phyloP scores from a whole-genome alignment of 2,888 invertebrate species.

The Corbicula japonica region DNA sequence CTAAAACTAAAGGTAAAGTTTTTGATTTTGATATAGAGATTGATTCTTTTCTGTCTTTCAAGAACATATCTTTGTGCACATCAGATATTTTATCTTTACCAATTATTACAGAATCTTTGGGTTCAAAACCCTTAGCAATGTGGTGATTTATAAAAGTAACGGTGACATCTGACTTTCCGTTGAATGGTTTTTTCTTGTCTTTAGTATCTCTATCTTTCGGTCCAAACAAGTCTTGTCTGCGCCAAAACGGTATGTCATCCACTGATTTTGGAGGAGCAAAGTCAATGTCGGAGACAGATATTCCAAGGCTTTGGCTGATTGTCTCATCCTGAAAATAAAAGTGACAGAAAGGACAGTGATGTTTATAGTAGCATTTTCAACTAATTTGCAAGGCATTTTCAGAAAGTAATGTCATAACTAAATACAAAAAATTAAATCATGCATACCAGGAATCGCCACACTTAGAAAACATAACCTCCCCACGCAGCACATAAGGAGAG shows the following conservation, averaged over 20 bases:
- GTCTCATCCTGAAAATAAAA: slow-evolving; percentile 29
- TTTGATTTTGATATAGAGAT: not conserved
- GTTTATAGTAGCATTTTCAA: not conserved
- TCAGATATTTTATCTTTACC: slow-evolving; percentile 36
- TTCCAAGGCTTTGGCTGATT: slow-evolving; percentile 53
- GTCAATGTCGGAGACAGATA: slow-evolving; percentile 51
- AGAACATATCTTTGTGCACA: slow-evolving; percentile 9
- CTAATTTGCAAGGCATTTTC: not conserved
- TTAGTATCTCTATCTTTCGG: not conserved
- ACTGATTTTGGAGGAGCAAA: slow-evolving; percentile 18
- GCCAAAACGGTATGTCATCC: slow-evolving; percentile 40
- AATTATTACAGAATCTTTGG: not conserved
- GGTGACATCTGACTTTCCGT: slow-evolving; percentile 15
- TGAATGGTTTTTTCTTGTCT: not conserved
- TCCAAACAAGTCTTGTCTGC: slow-evolving; percentile 12
- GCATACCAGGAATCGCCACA: too few species aligned
- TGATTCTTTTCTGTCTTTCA: not conserved
- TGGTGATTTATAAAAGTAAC: slow-evolving; percentile 17
- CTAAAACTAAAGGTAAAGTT: slow-evolving; percentile 1
- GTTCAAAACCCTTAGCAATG: not conserved
- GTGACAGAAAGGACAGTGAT: too few species aligned
- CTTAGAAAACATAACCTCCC: too few species aligned
- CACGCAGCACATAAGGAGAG: too few species aligned
- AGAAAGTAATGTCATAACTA: not conserved
- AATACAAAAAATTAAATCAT: too few species aligned